Base-by-base conservation (phyloP, 2,888 invertebrate species). In the Baccha elongata region DNA sequence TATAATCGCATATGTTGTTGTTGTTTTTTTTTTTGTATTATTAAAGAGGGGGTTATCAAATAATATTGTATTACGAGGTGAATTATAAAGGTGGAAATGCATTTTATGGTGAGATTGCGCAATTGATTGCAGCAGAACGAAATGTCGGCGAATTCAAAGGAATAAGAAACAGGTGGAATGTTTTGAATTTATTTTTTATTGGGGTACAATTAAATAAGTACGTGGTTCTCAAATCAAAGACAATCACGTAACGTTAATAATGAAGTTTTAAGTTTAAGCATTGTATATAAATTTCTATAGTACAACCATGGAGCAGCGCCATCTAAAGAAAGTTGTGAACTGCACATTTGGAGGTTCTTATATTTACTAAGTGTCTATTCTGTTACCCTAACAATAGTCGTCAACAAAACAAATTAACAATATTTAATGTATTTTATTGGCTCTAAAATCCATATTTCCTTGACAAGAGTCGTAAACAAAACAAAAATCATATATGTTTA, bases 61-160 rank as follows among this genome's bases (percentile, higher is more conserved):
- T n/a, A 8, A 2, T 15, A 15, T 8, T 8, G 17, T 23, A 3
- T 15, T 35, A 23, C 53, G 23, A 40, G 37, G 55, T 40, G 11
- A 58, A 44, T 44, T 26, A 10, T 48, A 11, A 44, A 13, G 65
- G 37, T 62, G 53, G 11, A 48, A 29, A 35, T 44, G 26, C 58
- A 58, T 10, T 48, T 1, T 67, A 62, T 84, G 73, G 84, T 84
- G 74, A 79, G 79, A 53, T 53, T 74, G 79, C 83, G 83, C 83
- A 21, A 5, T 2, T 1, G 40, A 46, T 40, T 13, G 19, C 10
- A 13, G 37, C 10, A 52, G 44, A 8, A 32, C 3, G 29, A 32
- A 52, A 55, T 21, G 35, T 60, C 76, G 81, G 83, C 83, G 74
- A 84, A 84, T 84, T 84, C 48, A 67, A 65, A 71, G 48, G 40